Base-by-base conservation (phyloP, 1,140 invertebrate species). In the Zaprionus camerounensis region DNA sequence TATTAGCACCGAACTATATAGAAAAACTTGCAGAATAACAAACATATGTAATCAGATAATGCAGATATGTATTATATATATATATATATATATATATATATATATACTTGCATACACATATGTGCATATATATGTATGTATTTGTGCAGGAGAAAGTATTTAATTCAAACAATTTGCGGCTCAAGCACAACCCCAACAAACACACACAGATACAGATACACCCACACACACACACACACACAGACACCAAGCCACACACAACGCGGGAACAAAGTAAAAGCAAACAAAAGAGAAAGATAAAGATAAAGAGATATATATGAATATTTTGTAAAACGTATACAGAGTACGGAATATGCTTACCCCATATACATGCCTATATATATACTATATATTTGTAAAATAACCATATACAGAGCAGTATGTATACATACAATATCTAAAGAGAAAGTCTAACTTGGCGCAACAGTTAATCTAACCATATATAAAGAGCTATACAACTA, bases 311-410 rank as follows among this genome's bases (percentile, higher is more conserved):
- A 68, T 12, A 34, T 44, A 65, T 15, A 69, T 53, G 82, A 85
- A 70, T 85, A 85, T 85, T 85, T 85, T 85, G 82, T 85, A 87
- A 87, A 82, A 56, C 64, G 70, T 84, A 81, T 84, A 84, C 82
- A 83, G 38, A 78, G 55, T 71, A 84, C 70, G 61, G 64, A 77
- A 44, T 62, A 73, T 73, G 63, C 81, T 78, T 75, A 67, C 68
- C 63, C 53, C 71, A 55, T 77, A 70, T 70, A 73, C 59, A 81
- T 67, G 55, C 46, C 73, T 24, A 77, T 13, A 71, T 36, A 73
- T 61, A 46, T 46, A 46, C n/a, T 51, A 75, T 79, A 80, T 82
- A 82, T 74, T 70, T 82, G 80, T 82, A 74, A 78, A 49, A 55
- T 67, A 77, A 72, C 65, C 74, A 71, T 57, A 62, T 38, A 64